phyloP scores from a whole-genome alignment of 2,888 invertebrate species.

The Papilio demoleus region DNA sequence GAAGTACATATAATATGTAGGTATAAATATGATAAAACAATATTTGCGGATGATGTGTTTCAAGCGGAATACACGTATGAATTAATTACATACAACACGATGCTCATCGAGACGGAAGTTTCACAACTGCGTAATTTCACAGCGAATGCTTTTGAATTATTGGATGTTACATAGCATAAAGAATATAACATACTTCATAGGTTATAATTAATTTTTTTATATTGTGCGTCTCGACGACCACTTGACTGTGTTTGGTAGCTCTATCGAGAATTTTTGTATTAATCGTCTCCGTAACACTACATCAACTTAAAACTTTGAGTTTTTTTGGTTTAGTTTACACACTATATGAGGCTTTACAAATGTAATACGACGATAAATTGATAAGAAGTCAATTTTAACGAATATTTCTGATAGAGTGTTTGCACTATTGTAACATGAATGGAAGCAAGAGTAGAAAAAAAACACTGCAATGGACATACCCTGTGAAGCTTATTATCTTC shows the following conservation, averaged over 20 bases:
- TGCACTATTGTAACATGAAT: too few species aligned
- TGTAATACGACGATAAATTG: too few species aligned
- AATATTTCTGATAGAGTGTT: too few species aligned
- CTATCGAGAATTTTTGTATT: too few species aligned
- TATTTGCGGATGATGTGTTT: constrained; percentile 23
- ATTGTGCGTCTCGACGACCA: neutral
- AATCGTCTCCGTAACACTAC: too few species aligned
- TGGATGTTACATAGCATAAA: constrained; percentile 57
- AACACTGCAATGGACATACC: too few species aligned
- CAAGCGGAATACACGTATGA: constrained; percentile 38
- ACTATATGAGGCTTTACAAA: too few species aligned
- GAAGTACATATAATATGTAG: neutral
- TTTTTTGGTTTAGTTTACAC: too few species aligned
- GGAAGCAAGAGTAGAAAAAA: too few species aligned
- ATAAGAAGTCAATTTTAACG: too few species aligned
- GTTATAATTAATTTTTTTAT: neutral
- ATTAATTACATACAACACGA: constrained; percentile 42
- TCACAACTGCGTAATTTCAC: constrained; percentile 59
- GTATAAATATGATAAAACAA: neutral
- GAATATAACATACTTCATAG: constrained; percentile 51
- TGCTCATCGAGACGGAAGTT: constrained; percentile 47
- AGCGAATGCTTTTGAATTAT: constrained; percentile 62
- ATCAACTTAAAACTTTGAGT: too few species aligned
- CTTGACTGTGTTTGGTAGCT: neutral
- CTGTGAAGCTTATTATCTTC: too few species aligned